phyloP scores from a whole-genome alignment of 2,888 invertebrate species.

The Spisula solida region DNA sequence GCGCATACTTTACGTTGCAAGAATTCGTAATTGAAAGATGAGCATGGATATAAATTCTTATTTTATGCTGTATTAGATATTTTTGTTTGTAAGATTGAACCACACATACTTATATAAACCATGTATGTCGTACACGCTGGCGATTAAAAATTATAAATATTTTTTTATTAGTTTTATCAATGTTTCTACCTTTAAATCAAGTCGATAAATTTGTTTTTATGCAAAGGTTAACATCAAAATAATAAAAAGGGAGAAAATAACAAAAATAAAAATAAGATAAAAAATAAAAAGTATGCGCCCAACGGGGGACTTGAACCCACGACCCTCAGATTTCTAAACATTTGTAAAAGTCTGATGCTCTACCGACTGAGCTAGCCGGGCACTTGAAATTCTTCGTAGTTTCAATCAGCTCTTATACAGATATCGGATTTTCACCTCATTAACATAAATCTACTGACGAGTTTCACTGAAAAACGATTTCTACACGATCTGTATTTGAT shows the following conservation, averaged over 20 bases:
- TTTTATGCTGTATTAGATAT: no score
- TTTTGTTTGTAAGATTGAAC: no score
- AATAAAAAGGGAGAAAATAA: not conserved
- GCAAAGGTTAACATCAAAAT: not conserved
- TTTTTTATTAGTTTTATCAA: no score
- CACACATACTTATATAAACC: no score
- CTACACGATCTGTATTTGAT: not conserved
- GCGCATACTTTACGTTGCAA: no score
- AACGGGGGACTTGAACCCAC: slow-evolving; percentile 70
- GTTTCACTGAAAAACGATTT: not conserved
- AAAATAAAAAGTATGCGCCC: slow-evolving; percentile 61
- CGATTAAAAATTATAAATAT: no score
- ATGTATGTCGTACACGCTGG: no score
- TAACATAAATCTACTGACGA: slow-evolving; percentile 4
- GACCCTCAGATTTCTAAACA: slow-evolving; percentile 70
- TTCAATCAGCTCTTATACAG: not conserved
- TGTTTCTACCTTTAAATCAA: no score
- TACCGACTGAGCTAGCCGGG: slow-evolving; percentile 73
- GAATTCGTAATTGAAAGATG: no score
- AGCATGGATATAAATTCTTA: no score
- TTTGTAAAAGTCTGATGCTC: slow-evolving; percentile 71
- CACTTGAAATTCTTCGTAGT: not conserved
- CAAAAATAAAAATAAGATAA: not conserved
- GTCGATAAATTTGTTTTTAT: not conserved
- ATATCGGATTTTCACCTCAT: not conserved